Evolutionary conservation across 1,140 invertebrate genomes (phyloP), one percentile per base, ranked within the genome.

Genomic region (Holotrichia oblita): DNA sequence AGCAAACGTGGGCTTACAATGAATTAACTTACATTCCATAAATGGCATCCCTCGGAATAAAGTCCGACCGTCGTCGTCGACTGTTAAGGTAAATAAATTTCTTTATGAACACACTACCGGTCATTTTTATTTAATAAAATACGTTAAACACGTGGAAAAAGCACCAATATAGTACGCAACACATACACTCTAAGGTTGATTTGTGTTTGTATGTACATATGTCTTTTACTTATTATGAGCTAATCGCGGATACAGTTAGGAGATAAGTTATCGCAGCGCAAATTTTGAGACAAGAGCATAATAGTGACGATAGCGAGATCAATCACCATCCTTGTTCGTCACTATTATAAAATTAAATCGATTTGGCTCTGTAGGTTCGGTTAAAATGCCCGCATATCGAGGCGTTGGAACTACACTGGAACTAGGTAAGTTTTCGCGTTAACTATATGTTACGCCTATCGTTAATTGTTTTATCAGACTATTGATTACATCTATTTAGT

Each of bases 401-500:
- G 17, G 48, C 22, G 9, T 69, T 27, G 8, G 9, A 2, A 14
- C 61, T 1, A 20, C 8, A 34, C 27, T 69, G 61, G n/a, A 14
- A 69, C 17, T 34, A 69, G 7, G 48, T 55, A 55, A 55, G 48
- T 55, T 55, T 55, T 55, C 2, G 6, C 61, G 20, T 69, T 69
- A 14, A 34, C 22, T 69, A 17, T 55, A 55, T 27, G 27, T 1
- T 27, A 27, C 61, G 22, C 22, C 6, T 69, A 8, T 12, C 22
- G 27, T 22, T 27, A 27, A 69, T 27, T 27, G 14, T 64, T 69
- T 69, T 69, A 69, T 69, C 61, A 34, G 61, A 14, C 20, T 69
- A 69, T 69, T 27, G 61, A 69, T 69, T 69, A 69, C 61, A 69
- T 34, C 20, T 22, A 27, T 69, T 69, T 69, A 69, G 61, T 69